Conservation (phyloP, 92 coral and sea anemone species). For the Paramuricea clavata region DNA sequence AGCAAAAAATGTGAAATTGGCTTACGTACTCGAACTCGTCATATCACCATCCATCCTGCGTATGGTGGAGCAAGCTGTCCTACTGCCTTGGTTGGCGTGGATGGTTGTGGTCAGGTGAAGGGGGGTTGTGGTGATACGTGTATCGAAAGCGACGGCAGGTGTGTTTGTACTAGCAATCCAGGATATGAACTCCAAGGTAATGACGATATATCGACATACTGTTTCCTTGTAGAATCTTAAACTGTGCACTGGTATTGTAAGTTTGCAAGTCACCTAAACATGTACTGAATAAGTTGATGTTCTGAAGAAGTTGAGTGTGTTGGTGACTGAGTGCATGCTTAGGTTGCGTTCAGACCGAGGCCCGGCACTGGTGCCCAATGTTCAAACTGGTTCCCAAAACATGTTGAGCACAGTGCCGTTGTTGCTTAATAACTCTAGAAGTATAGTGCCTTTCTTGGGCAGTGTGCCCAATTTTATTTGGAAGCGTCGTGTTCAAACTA, state of each 20-base stretch:
- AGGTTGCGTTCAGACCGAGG: too few relatives aligned
- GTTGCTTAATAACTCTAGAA: too few relatives aligned
- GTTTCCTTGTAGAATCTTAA: neutral
- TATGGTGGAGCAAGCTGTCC: constrained; percentile 75
- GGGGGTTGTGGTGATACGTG: constrained; percentile 82
- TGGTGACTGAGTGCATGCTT: too few relatives aligned
- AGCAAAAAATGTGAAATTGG: constrained; percentile 67
- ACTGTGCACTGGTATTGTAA: neutral
- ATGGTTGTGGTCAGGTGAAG: constrained; percentile 77
- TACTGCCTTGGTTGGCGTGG: too few relatives aligned
- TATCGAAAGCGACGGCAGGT: constrained; percentile 56
- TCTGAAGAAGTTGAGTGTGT: too few relatives aligned
- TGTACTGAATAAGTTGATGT: too few relatives aligned
- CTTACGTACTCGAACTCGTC: constrained; percentile 47
- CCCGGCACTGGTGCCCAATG: too few relatives aligned
- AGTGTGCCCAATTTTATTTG: too few relatives aligned
- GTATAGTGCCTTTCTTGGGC: too few relatives aligned
- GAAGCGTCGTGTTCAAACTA: too few relatives aligned
- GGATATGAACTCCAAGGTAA: neutral
- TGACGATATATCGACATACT: neutral
- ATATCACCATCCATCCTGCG: neutral
- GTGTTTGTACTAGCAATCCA: constrained; percentile 61
- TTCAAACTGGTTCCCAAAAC: too few relatives aligned
- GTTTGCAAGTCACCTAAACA: neutral
- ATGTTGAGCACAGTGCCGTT: too few relatives aligned